Conservation (phyloP, 2,888 invertebrate species). For the Tiliacea citrago region DNA sequence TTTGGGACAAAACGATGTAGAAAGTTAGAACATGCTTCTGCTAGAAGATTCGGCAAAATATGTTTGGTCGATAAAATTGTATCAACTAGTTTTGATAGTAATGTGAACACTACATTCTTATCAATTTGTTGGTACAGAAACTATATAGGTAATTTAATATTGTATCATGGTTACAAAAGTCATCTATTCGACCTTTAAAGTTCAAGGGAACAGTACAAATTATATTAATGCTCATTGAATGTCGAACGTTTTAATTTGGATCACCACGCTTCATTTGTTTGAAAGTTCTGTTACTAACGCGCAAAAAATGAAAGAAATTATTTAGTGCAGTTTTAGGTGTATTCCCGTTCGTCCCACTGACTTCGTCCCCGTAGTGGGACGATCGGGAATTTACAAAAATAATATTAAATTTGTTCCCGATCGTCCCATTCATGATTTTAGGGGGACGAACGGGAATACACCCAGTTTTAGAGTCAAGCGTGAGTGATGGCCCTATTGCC, state of each 20-base stretch:
- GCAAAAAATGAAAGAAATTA: background rate
- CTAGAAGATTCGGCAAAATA: background rate
- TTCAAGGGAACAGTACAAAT: slow-evolving; percentile 42
- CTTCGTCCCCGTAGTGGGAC: too few species aligned
- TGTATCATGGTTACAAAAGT: slow-evolving; percentile 2
- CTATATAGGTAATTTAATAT: slow-evolving; percentile 4
- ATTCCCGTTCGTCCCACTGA: too few species aligned
- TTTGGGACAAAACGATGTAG: background rate
- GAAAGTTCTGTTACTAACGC: background rate
- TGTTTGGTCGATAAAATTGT: background rate
- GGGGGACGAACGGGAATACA: too few species aligned
- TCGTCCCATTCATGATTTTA: too few species aligned
- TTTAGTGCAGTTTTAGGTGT: background rate
- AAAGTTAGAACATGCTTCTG: background rate
- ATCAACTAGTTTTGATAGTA: background rate
- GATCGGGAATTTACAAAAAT: too few species aligned
- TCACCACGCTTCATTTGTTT: slow-evolving; percentile 16
- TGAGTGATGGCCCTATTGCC: background rate
- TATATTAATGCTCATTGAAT: slow-evolving; percentile 30
- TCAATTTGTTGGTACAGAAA: background rate
- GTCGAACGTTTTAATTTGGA: slow-evolving; percentile 40
- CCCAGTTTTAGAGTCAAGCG: background rate
- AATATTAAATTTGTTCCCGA: too few species aligned
- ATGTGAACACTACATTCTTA: too few species aligned
- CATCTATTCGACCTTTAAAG: slow-evolving; percentile 46